These are phyloP conservation scores for Orgyia antiqua DNA, from an alignment of 2,888 invertebrate genomes.

Conservation along the genomic window DNA sequence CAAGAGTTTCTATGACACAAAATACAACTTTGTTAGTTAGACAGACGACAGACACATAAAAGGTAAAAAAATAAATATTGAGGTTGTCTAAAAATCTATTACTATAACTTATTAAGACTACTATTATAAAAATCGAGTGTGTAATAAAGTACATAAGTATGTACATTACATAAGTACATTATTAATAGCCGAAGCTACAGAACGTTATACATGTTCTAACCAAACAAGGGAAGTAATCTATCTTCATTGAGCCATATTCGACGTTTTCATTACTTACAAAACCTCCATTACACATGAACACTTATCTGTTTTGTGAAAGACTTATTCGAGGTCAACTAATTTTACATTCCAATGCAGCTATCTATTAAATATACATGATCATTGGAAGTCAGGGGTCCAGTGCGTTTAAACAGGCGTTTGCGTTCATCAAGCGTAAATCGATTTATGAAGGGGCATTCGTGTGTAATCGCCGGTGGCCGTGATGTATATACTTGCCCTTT, in stretches of 20 bases:
- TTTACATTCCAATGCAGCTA: conserved; percentile 5
- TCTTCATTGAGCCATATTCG: background rate
- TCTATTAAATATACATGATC: conserved; percentile 27
- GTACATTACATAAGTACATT: too few species aligned
- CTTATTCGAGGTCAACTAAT: background rate
- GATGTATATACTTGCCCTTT: conserved; percentile 45
- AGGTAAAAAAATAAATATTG: too few species aligned
- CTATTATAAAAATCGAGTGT: too few species aligned
- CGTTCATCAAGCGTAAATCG: conserved; percentile 52
- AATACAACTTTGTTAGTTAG: too few species aligned
- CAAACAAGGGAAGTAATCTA: too few species aligned
- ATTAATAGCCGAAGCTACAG: too few species aligned
- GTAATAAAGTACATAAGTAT: too few species aligned
- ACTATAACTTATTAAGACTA: too few species aligned
- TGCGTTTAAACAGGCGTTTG: conserved; percentile 55
- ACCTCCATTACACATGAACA: background rate
- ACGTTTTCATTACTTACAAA: background rate
- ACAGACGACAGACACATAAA: too few species aligned
- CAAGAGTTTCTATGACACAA: too few species aligned
- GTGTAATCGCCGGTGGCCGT: conserved; percentile 40
- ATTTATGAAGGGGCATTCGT: conserved; percentile 48
- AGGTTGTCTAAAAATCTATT: too few species aligned
- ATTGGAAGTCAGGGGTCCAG: conserved; percentile 32
- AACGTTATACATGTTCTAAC: too few species aligned
- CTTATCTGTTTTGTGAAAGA: background rate